phyloP scores from a whole-genome alignment of 2,797 vertebrate species.

The Rhodeus uyekii region DNA sequence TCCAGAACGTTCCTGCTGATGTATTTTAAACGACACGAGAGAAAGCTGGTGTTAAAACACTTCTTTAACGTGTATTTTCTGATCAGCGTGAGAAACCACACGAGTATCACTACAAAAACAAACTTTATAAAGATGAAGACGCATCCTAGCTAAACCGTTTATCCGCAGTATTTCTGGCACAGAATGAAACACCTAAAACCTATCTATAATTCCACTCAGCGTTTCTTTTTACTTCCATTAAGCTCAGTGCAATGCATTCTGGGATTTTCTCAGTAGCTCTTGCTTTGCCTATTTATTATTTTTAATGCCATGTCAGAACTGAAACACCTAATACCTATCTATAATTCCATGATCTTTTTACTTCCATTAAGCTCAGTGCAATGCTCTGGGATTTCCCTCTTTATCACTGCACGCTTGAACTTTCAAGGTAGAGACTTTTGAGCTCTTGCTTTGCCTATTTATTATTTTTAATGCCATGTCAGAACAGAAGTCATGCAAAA shows the following conservation, averaged over 20 bases:
- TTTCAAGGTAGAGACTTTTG: neutral
- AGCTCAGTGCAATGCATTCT: neutral
- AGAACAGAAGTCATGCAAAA: too few species aligned
- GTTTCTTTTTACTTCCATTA: neutral
- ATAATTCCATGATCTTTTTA: too few species aligned
- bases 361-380: too few species aligned
- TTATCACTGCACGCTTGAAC: too few species aligned
- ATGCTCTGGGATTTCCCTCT: too few species aligned
- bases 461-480: neutral
- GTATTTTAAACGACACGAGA: constrained; percentile 2
- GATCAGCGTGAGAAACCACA: neutral
- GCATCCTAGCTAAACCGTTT: neutral
- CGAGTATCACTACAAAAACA: neutral
- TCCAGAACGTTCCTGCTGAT: constrained; percentile 10
- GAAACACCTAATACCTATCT: too few species aligned
- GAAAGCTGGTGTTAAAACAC: neutral
- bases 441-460: neutral
- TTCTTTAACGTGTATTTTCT: neutral
- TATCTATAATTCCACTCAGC: neutral
- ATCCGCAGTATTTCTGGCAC: neutral
- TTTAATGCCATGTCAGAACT: too few species aligned
- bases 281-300: neutral
- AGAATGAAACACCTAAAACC: neutral
- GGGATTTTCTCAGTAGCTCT: neutral
- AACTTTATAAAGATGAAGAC: neutral